Conservation (phyloP, 2,797 vertebrate species). For the Poecilia gillii region DNA sequence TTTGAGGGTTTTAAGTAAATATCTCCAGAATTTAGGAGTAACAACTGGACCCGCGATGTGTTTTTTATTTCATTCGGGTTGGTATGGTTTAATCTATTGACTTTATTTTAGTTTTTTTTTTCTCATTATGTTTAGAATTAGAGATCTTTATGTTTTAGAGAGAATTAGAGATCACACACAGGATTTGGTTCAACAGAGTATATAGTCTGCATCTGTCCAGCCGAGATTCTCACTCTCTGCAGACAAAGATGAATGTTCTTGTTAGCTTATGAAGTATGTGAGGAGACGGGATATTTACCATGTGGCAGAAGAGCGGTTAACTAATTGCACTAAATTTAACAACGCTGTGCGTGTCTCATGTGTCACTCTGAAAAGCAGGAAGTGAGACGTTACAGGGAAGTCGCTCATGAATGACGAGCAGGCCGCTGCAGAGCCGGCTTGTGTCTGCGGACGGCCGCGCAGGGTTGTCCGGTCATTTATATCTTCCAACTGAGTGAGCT, state of each 20-base stretch:
- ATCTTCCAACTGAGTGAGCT: conserved; percentile 94
- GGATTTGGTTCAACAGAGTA: neutral
- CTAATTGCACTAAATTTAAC: neutral
- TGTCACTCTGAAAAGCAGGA: conserved; percentile 26
- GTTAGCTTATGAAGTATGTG: neutral
- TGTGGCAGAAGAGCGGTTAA: neutral
- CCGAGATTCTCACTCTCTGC: neutral
- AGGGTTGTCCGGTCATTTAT: conserved; percentile 96
- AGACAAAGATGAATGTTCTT: neutral
- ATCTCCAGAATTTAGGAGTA: neutral
- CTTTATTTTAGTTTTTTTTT: neutral
- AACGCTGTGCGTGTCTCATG: neutral
- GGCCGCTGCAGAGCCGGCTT: conserved; percentile 80
- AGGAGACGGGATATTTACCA: neutral
- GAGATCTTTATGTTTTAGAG: neutral
- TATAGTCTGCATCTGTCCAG: neutral
- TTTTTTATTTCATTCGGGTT: neutral
- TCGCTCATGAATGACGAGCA: conserved; percentile 76
- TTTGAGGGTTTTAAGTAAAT: neutral
- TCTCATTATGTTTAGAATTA: neutral
- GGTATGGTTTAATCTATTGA: neutral
- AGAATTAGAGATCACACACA: neutral
- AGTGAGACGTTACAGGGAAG: conserved; percentile 42
- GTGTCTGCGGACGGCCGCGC: conserved; percentile 78
- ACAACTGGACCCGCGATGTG: too few relatives aligned